Percentiles rank a stretch among this genome's conserved stretches.
phyloP scores from a whole-genome alignment of 2,888 invertebrate species.

The Lasius fuliginosus region DNA sequence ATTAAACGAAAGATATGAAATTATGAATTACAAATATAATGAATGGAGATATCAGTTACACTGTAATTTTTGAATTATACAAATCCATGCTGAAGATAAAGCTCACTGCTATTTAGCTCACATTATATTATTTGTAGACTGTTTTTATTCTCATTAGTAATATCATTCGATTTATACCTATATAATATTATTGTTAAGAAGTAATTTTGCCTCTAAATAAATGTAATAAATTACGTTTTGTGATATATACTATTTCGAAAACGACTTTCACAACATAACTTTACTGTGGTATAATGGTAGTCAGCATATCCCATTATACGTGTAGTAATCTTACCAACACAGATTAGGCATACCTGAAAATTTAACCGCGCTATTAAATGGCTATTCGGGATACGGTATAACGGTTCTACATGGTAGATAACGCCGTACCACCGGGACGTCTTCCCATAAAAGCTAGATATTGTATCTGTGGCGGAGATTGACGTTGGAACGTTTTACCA shows the following conservation, averaged over 20 bases:
- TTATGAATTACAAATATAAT: not conserved
- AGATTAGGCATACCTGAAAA: not conserved
- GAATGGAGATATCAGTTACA: not conserved
- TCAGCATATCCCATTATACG: not conserved
- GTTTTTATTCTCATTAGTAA: not conserved
- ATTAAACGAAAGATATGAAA: not conserved
- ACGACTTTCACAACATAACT: not conserved
- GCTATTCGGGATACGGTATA: not conserved
- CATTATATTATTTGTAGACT: not conserved
- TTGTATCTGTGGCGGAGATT: conserved; percentile 5
- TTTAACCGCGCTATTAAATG: conserved; percentile 5
- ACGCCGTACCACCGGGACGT: not conserved
- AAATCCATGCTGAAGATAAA: not conserved
- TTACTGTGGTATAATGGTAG: not conserved
- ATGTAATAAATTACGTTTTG: not conserved
- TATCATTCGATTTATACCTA: not conserved
- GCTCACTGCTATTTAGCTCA: too few relatives aligned
- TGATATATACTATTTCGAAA: not conserved
- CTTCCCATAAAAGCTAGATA: conserved; percentile 1
- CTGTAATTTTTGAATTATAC: not conserved
- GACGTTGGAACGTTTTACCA: not conserved
- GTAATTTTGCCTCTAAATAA: not conserved
- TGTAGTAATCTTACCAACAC: conserved; percentile 7
- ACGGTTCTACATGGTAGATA: not conserved
- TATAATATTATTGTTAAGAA: not conserved